Percentiles rank a stretch among this genome's conserved stretches.
These are phyloP conservation scores for Limenitis camilla DNA, from an alignment of 2,888 invertebrate genomes.

Conservation along the genomic window DNA sequence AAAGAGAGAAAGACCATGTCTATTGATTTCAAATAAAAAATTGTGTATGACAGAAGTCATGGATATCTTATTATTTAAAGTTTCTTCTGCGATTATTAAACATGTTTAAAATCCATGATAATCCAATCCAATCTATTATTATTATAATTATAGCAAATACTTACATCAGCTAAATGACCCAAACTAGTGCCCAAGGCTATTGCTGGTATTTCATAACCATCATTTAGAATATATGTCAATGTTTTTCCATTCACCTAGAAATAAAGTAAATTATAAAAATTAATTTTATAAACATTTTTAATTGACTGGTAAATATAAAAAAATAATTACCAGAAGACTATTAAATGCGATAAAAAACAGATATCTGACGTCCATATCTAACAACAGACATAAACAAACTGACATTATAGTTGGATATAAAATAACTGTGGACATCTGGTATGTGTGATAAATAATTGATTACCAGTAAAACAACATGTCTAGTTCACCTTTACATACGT, in stretches of 20 bases:
- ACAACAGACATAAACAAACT: background rate
- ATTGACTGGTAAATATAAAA: no score
- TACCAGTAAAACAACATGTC: background rate
- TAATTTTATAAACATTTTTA: no score
- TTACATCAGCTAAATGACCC: constrained; percentile 56
- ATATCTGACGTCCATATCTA: background rate
- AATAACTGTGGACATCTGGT: background rate
- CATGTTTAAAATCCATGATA: background rate
- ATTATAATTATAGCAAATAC: constrained; percentile 25
- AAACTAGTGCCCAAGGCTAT: constrained; percentile 59
- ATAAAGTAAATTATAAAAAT: background rate
- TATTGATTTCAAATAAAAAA: no score
- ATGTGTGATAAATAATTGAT: background rate
- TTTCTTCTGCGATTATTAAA: background rate
- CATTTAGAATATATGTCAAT: constrained; percentile 42
- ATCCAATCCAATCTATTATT: no score
- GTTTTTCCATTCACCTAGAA: constrained; percentile 5
- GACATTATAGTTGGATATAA: background rate
- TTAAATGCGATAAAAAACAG: no score
- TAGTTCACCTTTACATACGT: no score
- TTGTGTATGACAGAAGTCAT: no score
- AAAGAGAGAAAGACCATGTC: no score
- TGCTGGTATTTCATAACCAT: constrained; percentile 53
- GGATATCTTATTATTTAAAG: no score
- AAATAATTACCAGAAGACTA: no score